Evolutionary conservation across 2,113 vertebrate genomes (phyloP), one percentile per base, ranked within the genome.

Genomic region (Scartelaos histophorus): DNA sequence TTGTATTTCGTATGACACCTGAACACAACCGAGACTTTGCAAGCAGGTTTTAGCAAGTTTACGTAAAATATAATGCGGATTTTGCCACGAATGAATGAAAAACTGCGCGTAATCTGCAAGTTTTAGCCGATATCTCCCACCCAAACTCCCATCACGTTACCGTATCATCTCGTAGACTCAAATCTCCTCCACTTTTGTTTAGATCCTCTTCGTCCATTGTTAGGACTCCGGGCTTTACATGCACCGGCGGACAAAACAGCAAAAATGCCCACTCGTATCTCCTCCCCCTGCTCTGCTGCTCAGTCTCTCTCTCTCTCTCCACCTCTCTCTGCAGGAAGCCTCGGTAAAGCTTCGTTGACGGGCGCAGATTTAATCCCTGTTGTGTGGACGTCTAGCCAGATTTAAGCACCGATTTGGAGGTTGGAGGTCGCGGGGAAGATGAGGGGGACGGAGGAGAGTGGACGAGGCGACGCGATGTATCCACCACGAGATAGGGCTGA

Each of bases 321-420:
- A 77, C 74, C 15, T 47, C 22, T 46, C 76, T 53, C 70, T 54
- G 24, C 51, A 29, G 2, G 13, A 24, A 0, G 16, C 76, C 56
- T 61, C 61, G 3, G 65, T 12, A 45, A 56, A 70, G 69, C 64
- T 58, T 43, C 67, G 46, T 35, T 43, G 54, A 71, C 45, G 54
- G 65, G 75, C 83, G 67, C 80, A 47, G 78, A 67, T 88, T 87
- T 88, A 90, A 90, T 89, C 89, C 86, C 76, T 66, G 56, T 25
- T 25, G 56, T 76, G 60, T 84, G 76, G 43, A 74, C 64, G 91
- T 93, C 90, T 91, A 85, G 89, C 87, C 88, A 87, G 85, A 84
- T 91, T 87, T 92, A 91, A 84, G 86, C 82, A 35, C 81, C 73
- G 76, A 73, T 69, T 86, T 82, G 60, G 69, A 74, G 62, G 53